These are phyloP conservation scores for Pachymerium ferrugineum DNA, from an alignment of 2,888 invertebrate genomes.

Conservation along the genomic window DNA sequence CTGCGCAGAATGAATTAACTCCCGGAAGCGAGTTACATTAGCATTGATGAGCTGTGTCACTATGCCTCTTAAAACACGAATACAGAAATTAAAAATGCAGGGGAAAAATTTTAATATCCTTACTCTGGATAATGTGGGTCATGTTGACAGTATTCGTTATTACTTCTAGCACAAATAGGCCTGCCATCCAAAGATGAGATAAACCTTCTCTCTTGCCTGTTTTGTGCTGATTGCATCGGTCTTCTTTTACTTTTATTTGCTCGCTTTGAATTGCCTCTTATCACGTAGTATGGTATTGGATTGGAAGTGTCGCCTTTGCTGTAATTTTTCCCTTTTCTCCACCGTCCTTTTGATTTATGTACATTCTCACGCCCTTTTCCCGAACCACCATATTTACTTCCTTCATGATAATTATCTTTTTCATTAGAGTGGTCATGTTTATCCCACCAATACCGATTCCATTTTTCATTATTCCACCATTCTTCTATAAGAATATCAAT, in stretches of 20 bases:
- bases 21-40: not conserved
- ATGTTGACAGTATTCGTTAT: not conserved
- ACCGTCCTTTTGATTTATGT: no score
- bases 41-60: not conserved
- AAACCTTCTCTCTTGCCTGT: not conserved
- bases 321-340: no score
- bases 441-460: conserved; percentile 28
- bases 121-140: conserved; percentile 29
- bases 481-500: conserved; percentile 31
- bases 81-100: not conserved
- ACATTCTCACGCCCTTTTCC: not conserved
- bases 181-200: not conserved
- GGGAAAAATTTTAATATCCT: not conserved
- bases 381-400: not conserved
- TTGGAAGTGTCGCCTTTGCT: no score
- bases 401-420: not conserved
- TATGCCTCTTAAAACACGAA: not conserved
- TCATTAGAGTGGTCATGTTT: not conserved
- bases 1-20: not conserved
- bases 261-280: no score
- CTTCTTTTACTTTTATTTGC: not conserved
- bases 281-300: no score
- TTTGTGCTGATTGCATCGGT: not conserved
- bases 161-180: not conserved
- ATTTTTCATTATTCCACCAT: conserved; percentile 32